phyloP scores from a whole-genome alignment of 2,888 invertebrate species.

The Abscondita cerata region DNA sequence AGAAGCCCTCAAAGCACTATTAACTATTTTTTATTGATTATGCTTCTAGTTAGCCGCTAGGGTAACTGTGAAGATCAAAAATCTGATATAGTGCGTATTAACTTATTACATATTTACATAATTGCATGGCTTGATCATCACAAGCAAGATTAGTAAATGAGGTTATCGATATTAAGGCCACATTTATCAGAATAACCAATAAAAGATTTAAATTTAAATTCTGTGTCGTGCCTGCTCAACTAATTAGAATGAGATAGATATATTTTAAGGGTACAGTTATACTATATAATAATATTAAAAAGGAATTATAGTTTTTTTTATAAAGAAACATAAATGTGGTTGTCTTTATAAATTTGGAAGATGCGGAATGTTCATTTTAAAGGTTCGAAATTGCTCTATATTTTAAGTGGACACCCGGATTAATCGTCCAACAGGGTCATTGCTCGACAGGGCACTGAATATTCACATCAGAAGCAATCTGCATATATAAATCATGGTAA shows the following conservation, averaged over 20 bases:
- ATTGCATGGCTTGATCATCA: conserved; percentile 5
- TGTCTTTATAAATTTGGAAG: conserved; percentile 26
- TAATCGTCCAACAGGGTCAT: conserved; percentile 38
- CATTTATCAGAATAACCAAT: conserved; percentile 5
- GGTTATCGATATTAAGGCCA: conserved; percentile 21
- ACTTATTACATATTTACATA: conserved; percentile 11
- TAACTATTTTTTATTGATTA: conserved; percentile 12
- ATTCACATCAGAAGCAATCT: conserved; percentile 36
- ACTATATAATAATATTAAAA: conserved; percentile 15
- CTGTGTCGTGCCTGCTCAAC: conserved; percentile 7
- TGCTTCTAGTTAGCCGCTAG: background rate
- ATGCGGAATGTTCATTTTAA: conserved; percentile 25
- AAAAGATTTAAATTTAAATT: conserved; percentile 8
- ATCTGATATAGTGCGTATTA: background rate
- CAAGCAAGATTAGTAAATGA: conserved; percentile 9
- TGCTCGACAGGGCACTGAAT: conserved; percentile 33
- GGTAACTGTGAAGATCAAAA: conserved; percentile 6
- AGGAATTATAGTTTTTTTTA: conserved; percentile 21
- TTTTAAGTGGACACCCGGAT: conserved; percentile 38
- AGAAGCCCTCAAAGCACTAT: background rate
- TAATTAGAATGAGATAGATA: conserved; percentile 21
- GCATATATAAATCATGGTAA: conserved; percentile 36
- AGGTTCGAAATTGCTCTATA: conserved; percentile 36
- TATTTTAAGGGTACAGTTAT: conserved; percentile 7
- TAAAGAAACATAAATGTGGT: conserved; percentile 25